Evolutionary conservation across 2,888 invertebrate species (phyloP).

Genomic region (Drosophila falleni): DNA sequence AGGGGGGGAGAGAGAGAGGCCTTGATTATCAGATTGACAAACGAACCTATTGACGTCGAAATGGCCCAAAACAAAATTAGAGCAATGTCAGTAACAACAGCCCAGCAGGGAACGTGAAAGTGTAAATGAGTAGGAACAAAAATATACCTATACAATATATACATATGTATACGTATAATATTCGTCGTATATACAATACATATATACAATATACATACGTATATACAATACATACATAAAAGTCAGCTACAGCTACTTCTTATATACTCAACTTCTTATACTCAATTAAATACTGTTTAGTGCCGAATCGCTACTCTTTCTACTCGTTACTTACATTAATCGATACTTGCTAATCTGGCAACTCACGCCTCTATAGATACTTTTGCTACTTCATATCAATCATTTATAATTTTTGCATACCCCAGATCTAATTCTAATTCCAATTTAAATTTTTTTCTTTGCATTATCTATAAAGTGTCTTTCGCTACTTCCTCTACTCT

Average conservation of each 20-base stretch:
- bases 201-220: not conserved
- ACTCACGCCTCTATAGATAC: too few species aligned
- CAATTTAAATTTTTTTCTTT: too few species aligned
- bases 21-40: slow-evolving; percentile 64
- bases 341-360: too few species aligned
- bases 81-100: slow-evolving; percentile 30
- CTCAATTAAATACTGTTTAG: not conserved
- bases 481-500: too few species aligned
- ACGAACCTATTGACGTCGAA: slow-evolving; percentile 59
- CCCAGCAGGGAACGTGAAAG: not conserved
- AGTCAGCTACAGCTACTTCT: not conserved
- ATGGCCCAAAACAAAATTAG: slow-evolving; percentile 40
- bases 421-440: too few species aligned
- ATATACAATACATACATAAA: not conserved
- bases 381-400: too few species aligned
- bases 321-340: too few species aligned
- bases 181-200: too few species aligned
- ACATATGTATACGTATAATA: too few species aligned
- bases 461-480: too few species aligned
- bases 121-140: not conserved
- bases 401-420: too few species aligned
- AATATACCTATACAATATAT: not conserved
- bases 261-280: not conserved
- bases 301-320: not conserved
- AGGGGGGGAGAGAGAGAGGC: not conserved